Conservation (phyloP, 2,888 invertebrate species). For the Torymus aiolomorphi region DNA sequence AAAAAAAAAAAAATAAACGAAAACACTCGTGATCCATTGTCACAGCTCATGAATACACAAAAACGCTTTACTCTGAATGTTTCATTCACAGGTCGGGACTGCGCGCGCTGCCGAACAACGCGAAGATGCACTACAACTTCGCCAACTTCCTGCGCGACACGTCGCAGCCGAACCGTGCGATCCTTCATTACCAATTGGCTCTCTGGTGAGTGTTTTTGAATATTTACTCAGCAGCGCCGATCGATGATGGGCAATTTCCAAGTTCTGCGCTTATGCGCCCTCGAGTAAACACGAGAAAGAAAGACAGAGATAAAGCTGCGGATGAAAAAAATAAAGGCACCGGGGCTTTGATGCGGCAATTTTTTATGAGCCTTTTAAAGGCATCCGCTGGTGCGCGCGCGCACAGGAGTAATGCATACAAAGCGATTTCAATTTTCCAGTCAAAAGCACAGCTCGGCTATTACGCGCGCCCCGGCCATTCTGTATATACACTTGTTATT, state of each 20-base stretch:
- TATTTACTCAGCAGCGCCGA: too few species aligned
- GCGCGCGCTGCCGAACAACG: constrained; percentile 87
- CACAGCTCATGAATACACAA: too few species aligned
- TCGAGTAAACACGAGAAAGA: not conserved
- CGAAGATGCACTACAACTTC: constrained; percentile 93
- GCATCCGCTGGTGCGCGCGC: not conserved
- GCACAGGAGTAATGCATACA: constrained; percentile 56
- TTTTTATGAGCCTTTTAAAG: constrained; percentile 52
- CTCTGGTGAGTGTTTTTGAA: constrained; percentile 80
- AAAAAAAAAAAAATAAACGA: too few species aligned
- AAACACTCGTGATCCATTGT: too few species aligned
- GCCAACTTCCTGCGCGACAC: constrained; percentile 90
- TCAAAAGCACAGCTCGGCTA: constrained; percentile 48
- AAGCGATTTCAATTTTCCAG: constrained; percentile 63
- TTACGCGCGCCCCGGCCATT: constrained; percentile 29
- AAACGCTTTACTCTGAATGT: not conserved
- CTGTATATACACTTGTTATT: constrained; percentile 4
- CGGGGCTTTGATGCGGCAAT: constrained; percentile 33
- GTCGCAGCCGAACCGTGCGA: constrained; percentile 84
- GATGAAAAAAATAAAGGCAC: constrained; percentile 6
- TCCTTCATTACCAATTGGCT: constrained; percentile 87
- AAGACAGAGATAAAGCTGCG: too few species aligned
- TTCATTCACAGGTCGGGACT: constrained; percentile 84
- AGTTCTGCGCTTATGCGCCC: too few species aligned
- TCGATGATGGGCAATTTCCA: too few species aligned